Evolutionary conservation across 2,888 invertebrate genomes (phyloP), one percentile per base, ranked within the genome.

Genomic region (Mamestra brassicae): DNA sequence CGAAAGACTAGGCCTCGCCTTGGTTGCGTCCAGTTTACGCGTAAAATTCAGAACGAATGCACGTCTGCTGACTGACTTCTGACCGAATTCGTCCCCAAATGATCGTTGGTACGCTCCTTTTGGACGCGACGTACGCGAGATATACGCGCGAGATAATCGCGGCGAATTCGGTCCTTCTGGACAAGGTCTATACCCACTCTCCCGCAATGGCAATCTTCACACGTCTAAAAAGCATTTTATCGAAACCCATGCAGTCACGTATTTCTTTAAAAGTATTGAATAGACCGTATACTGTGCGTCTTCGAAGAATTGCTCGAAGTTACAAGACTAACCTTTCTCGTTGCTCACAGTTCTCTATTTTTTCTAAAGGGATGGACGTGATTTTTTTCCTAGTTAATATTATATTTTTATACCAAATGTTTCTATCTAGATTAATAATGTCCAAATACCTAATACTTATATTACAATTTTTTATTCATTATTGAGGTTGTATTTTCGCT

Each of bases 221-320:
- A 76, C 72, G 62, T 76, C 50, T 73, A 65, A 82, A 72, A 85
- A 80, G 50, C 57, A 74, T 80, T 87, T 61, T 62, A 79, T 80
- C 42, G 67, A 76, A 74, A 79, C 83, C 64, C 74, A 85, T 87
- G 55, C 74, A 84, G 81, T 78, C 87, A 86, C 85, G 87, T 86
- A 70, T 78, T 69, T 65, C 71, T 81, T 84, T 71, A 78, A 86
- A 83, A 85, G 76, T 74, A 84, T 76, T 84, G 72, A 80, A 75
- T 66, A 73, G 72, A 85, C 68, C 45, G 36, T 63, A 62, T 79
- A 26, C 26, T 26, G 71, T 78, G 70, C 71, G 73, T 81, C 78
- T 66, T 80, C 68, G 13, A 62, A 69, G 71, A 84, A 78, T 81
- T 84, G 67, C 76, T 74, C 70, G 52, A 74, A 68, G 82, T 76